Conservation (phyloP, 2,113 vertebrate species). For the Microtus montanus region DNA sequence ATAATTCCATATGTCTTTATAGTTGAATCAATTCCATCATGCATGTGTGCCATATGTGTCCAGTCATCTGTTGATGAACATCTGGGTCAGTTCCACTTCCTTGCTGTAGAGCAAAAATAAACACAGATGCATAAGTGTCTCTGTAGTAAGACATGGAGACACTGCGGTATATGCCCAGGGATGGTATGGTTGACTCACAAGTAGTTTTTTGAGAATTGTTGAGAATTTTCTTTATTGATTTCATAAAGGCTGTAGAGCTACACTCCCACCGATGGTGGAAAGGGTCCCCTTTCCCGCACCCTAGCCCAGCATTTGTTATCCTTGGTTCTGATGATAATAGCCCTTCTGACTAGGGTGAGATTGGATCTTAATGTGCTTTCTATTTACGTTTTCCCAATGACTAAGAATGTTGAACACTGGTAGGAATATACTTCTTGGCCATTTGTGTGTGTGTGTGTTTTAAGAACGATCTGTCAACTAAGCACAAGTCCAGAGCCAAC, state of each 20-base stretch:
- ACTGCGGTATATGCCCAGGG: background rate
- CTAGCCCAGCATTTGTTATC: background rate
- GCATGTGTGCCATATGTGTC: too few species aligned
- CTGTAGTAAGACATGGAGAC: background rate
- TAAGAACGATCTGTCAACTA: background rate
- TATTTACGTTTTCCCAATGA: background rate
- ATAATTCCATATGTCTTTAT: background rate
- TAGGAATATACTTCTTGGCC: background rate
- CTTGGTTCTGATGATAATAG: background rate
- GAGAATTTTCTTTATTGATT: background rate
- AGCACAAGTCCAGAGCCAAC: background rate
- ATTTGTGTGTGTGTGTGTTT: too few species aligned
- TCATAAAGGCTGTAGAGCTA: background rate
- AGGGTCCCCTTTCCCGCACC: background rate
- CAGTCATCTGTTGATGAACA: background rate
- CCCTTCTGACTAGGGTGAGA: background rate
- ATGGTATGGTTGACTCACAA: background rate
- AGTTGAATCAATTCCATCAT: background rate
- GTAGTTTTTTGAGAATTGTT: background rate
- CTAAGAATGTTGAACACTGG: background rate
- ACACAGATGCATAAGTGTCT: background rate
- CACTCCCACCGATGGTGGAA: background rate
- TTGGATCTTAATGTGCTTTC: background rate
- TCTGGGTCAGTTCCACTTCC: background rate
- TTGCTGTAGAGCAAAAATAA: background rate